These are phyloP conservation scores for Teleiodes luculella DNA, from an alignment of 2,888 invertebrate genomes.

Conservation along the genomic window DNA sequence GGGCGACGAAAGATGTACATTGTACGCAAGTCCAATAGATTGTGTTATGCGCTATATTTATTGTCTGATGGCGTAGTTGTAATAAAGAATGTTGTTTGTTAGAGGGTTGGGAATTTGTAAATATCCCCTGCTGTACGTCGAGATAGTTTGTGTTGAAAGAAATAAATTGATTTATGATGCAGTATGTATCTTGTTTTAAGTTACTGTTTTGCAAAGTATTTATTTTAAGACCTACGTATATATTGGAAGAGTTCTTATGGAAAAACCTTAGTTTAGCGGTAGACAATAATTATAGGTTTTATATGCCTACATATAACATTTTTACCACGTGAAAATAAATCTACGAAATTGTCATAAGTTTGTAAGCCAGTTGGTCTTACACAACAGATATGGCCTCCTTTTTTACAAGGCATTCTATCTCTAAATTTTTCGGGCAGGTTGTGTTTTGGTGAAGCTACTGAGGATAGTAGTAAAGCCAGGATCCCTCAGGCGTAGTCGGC, in stretches of 20 bases:
- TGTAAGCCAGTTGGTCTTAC: no score
- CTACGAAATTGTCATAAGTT: no score
- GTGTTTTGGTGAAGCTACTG: not conserved
- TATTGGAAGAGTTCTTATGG: no score
- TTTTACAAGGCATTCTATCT: no score
- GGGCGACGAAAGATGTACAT: constrained; percentile 65
- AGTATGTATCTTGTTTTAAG: not conserved
- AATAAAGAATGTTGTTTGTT: constrained; percentile 40
- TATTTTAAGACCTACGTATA: no score
- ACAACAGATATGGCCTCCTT: no score
- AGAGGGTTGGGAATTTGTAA: constrained; percentile 38
- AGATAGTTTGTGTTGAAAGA: constrained; percentile 21
- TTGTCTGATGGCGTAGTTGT: constrained; percentile 40
- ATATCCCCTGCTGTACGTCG: constrained; percentile 30
- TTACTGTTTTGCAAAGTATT: no score
- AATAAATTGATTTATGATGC: constrained; percentile 9
- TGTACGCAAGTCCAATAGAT: constrained; percentile 44
- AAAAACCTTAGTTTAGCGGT: no score
- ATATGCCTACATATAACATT: no score
- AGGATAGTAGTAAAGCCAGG: not conserved
- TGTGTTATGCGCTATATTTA: constrained; percentile 59
- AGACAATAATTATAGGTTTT: no score
- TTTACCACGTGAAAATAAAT: no score
- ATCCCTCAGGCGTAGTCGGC: not conserved
- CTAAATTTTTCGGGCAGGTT: not conserved